A percentile compares a stretch with the other conserved stretches of the same genome.
These are phyloP conservation scores for Vespertilio murinus DNA, from an alignment of 2,797 vertebrate species.

Conservation along the genomic window DNA sequence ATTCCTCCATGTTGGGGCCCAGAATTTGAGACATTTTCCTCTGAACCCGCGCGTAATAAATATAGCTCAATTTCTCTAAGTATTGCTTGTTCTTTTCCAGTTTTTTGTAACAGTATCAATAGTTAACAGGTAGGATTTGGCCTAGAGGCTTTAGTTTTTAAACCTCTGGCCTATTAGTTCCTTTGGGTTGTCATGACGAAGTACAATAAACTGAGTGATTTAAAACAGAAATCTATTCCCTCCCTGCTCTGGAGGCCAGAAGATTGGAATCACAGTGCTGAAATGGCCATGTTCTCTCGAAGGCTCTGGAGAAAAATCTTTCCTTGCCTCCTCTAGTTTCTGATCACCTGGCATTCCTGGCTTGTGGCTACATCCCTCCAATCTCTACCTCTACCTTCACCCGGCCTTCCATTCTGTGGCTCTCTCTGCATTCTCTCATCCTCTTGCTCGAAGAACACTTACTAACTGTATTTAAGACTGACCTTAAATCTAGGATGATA, in stretches of 20 bases:
- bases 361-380: background rate
- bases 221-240: background rate
- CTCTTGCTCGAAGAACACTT: background rate
- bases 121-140: background rate
- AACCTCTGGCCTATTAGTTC: background rate
- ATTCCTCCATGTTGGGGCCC: too few species aligned
- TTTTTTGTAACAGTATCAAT: background rate
- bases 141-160: background rate
- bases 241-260: background rate
- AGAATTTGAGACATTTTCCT: too few species aligned
- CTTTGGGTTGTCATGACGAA: background rate
- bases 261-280: background rate
- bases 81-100: too few species aligned
- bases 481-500: background rate
- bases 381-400: background rate
- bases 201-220: background rate
- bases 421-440: background rate
- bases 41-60: too few species aligned
- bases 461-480: background rate
- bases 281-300: background rate
- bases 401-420: background rate
- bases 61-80: too few species aligned
- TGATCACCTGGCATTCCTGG: background rate
- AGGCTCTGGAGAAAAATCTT: background rate
- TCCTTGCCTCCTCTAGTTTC: background rate